A percentile compares a stretch with the other conserved stretches of the same genome.
Conservation (phyloP, 2,888 invertebrate genomes). For the Cremastinae sp. region DNA sequence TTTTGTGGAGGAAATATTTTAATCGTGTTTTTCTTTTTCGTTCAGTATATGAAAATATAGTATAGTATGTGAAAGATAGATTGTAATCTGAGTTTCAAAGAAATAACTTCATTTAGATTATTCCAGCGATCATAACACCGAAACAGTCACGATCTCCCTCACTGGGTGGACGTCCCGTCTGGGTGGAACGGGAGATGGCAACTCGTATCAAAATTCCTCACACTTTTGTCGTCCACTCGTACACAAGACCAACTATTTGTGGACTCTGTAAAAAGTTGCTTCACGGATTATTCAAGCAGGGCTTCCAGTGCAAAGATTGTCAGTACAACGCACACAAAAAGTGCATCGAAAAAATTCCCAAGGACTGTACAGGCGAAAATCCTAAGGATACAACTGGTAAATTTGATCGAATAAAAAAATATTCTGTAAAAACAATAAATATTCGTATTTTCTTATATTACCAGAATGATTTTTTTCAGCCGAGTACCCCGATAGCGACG, state of each 20-base stretch:
- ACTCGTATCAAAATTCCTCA: conserved; percentile 89
- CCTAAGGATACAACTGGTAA: conserved; percentile 82
- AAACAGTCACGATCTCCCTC: conserved; percentile 87
- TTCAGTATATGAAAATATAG: no score
- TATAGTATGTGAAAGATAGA: no score
- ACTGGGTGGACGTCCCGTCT: conserved; percentile 85
- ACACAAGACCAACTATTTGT: conserved; percentile 98
- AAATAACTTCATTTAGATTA: conserved; percentile 67
- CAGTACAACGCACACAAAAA: conserved; percentile 98
- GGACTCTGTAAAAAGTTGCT: conserved; percentile 97
- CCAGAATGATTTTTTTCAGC: conserved; percentile 67
- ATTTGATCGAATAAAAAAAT: no score
- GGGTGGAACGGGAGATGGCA: conserved; percentile 88
- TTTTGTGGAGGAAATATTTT: no score
- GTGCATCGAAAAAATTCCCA: conserved; percentile 93
- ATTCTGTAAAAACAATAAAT: no score
- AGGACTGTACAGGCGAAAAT: conserved; percentile 93
- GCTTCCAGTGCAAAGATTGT: conserved; percentile 98
- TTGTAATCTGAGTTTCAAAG: conserved; percentile 10
- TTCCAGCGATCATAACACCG: conserved; percentile 78
- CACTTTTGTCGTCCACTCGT: conserved; percentile 97
- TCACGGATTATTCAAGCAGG: conserved; percentile 97
- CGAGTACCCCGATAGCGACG: conserved; percentile 82
- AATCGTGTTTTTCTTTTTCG: no score
- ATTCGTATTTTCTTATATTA: conserved; percentile 65